Evolutionary conservation across 2,888 invertebrate genomes (phyloP), one percentile per base, ranked within the genome.

Genomic region (Poecilobothrus nobilitatus): DNA sequence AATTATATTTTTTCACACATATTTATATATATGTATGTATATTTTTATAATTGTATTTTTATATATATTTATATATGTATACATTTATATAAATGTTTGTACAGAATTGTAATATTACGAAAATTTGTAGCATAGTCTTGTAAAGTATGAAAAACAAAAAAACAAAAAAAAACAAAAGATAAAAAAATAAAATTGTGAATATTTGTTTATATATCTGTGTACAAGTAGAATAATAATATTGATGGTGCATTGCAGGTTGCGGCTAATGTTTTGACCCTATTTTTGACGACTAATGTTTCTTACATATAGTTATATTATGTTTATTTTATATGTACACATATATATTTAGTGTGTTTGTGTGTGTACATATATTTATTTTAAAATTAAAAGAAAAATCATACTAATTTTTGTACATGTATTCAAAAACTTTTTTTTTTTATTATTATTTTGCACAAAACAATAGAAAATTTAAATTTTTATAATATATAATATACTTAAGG

Each of bases 181-280:
- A 53, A 18, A 18, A 6, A 12, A 18, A 53, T 18, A 53, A 53
- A 37, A 53, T 53, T 53, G 18, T 53, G 53, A 53, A 53, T 53
- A 53, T 53, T 53, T 53, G 53, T 53, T 53, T 18, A 53, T 53
- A 53, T 53, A 53, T n/a, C 6, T 12, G 9, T 37, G 12, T 37
- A 18, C 12, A 53, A 18, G 18, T 53, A 53, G 2, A 53, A 53
- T 53, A 53, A 53, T 21, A 18, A 2, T 37, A 3, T n/a, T 72
- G 73, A 74, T 79, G 79, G 78, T 80, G 79, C 81, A 81, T 78
- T 81, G 81, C 81, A 80, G 80, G 78, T 80, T 79, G 79, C 79
- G 80, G 79, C 78, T 79, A 78, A 79, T 79, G 77, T 80, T 53
- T 78, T 80, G 80, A 80, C 80, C 80, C 80, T 80, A 77, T 80